Evolutionary conservation across 2,797 vertebrate species (phyloP).

Genomic region (Dromococcyx pavoninus): DNA sequence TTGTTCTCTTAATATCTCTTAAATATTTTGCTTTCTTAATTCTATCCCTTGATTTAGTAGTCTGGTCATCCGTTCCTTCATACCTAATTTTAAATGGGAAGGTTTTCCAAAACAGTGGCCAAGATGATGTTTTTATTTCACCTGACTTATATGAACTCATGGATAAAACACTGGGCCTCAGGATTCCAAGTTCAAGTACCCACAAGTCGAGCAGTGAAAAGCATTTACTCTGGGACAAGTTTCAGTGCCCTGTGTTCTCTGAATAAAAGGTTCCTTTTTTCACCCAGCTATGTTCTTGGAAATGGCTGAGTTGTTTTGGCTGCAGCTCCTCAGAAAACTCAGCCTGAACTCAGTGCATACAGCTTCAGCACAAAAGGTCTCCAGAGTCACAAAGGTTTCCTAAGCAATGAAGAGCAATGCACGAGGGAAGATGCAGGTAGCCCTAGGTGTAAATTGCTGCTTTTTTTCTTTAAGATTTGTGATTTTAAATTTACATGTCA

Average conservation of each 20-base stretch:
- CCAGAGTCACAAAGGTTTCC: neutral
- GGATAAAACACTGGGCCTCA: neutral
- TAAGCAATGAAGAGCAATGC: neutral
- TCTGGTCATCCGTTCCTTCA: neutral
- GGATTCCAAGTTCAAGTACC: conserved; percentile 6
- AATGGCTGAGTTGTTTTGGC: conserved; percentile 59
- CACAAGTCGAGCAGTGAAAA: conserved; percentile 15
- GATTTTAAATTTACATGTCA: neutral
- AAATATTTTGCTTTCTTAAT: neutral
- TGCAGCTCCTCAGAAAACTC: conserved; percentile 29
- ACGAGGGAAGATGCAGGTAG: neutral
- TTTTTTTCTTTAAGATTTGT: neutral
- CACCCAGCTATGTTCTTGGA: conserved; percentile 41
- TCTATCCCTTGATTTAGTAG: neutral
- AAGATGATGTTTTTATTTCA: conserved; percentile 4
- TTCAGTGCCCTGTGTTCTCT: conserved; percentile 45
- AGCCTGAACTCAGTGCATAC: conserved; percentile 5
- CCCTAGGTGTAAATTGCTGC: neutral
- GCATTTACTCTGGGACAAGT: neutral
- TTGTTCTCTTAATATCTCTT: too few species aligned
- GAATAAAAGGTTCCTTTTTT: conserved; percentile 47
- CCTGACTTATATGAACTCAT: rapidly evolving
- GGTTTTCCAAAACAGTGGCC: neutral
- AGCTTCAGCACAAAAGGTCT: conserved; percentile 24
- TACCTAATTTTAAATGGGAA: neutral